Conservation (phyloP, 2,113 vertebrate species). For the Epinephelus cyanopodus region DNA sequence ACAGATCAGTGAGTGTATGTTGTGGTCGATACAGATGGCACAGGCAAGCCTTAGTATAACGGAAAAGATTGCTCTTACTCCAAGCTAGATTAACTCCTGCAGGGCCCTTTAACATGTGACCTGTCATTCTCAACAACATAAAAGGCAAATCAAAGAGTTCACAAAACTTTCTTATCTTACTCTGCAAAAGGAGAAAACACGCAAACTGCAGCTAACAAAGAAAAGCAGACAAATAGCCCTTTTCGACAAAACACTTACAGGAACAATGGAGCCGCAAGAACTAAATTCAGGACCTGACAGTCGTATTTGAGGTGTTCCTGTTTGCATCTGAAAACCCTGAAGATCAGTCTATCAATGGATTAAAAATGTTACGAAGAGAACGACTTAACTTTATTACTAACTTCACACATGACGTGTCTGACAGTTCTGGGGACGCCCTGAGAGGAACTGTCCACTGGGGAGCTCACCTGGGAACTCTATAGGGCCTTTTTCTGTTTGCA, state of each 20-base stretch:
- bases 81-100: slow-evolving; percentile 36
- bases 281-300: slow-evolving; percentile 9
- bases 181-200: slow-evolving; percentile 33
- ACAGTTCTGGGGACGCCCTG: too few relatives aligned
- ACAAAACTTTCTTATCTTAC: slow-evolving; percentile 22
- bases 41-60: slow-evolving; percentile 39
- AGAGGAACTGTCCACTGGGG: too few relatives aligned
- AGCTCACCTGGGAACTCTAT: too few relatives aligned
- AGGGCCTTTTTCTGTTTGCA: too few relatives aligned
- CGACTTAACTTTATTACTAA: background rate
- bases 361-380: background rate
- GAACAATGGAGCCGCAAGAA: slow-evolving; percentile 26
- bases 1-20: slow-evolving; percentile 68
- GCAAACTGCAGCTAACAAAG: slow-evolving; percentile 28
- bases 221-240: slow-evolving; percentile 14
- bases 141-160: slow-evolving; percentile 52
- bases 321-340: background rate
- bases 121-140: slow-evolving; percentile 44
- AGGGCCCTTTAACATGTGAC: slow-evolving; percentile 41
- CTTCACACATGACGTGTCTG: too few relatives aligned
- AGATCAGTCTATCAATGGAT: background rate
- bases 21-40: slow-evolving; percentile 37
- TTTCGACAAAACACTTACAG: slow-evolving; percentile 19
- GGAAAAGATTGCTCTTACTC: slow-evolving; percentile 36
- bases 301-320: background rate